Percentiles rank a stretch among this genome's conserved stretches.
These are phyloP conservation scores for Phoxinus phoxinus DNA, from an alignment of 2,113 vertebrate genomes.

Conservation along the genomic window DNA sequence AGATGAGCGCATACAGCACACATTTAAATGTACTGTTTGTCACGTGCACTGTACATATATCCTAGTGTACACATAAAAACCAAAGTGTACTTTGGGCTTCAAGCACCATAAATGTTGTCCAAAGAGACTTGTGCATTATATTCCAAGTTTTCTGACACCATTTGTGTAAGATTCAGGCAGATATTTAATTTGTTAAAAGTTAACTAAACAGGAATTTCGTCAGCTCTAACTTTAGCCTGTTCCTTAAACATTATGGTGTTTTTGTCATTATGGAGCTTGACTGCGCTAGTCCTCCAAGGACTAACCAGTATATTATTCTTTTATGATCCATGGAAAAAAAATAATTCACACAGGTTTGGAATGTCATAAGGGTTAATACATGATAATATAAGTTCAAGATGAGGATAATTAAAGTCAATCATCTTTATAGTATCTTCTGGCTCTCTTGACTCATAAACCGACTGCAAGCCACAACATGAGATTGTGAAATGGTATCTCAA, in stretches of 20 bases:
- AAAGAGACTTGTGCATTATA: not conserved
- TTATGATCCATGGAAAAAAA: too few relatives aligned
- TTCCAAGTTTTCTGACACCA: not conserved
- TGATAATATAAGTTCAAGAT: not conserved
- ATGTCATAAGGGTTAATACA: not conserved
- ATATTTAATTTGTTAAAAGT: not conserved
- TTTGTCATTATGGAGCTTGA: not conserved
- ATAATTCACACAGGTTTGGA: too few relatives aligned
- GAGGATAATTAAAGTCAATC: not conserved
- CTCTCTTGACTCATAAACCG: not conserved
- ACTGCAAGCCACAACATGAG: constrained; percentile 3
- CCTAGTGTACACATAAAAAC: not conserved
- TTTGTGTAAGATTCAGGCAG: not conserved
- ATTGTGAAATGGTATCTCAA: not conserved
- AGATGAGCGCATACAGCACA: too few relatives aligned
- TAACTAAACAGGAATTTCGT: not conserved
- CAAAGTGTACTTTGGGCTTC: not conserved
- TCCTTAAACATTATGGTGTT: not conserved
- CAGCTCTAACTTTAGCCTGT: not conserved
- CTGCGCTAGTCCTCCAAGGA: not conserved
- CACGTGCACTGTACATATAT: too few relatives aligned
- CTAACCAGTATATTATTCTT: too few relatives aligned
- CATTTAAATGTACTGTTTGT: too few relatives aligned
- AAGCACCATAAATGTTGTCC: not conserved
- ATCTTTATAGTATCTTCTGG: not conserved